Evolutionary conservation across 1,140 invertebrate species (phyloP).

Genomic region (Orius laevigatus): DNA sequence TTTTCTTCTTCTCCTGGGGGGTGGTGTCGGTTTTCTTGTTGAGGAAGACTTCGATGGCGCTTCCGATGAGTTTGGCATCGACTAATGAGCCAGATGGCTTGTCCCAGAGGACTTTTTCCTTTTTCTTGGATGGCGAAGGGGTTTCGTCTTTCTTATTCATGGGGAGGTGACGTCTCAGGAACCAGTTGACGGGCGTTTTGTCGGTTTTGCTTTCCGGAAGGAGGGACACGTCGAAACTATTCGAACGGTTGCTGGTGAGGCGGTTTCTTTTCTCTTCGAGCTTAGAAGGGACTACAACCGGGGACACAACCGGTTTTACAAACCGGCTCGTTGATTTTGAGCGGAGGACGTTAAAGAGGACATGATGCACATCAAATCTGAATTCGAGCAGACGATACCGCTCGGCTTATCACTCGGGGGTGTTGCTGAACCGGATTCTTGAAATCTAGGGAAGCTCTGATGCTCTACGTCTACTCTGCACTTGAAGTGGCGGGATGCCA

Average conservation of each 20-base stretch:
- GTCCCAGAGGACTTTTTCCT: constrained; percentile 47
- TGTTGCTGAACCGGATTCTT: neutral
- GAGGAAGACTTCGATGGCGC: constrained; percentile 64
- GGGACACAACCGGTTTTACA: no score
- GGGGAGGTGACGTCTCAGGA: constrained; percentile 52
- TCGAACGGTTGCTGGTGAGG: constrained; percentile 49
- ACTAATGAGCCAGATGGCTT: constrained; percentile 52
- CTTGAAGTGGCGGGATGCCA: constrained; percentile 10
- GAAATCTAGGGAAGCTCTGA: constrained; percentile 18
- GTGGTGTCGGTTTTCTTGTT: constrained; percentile 24
- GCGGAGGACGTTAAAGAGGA: constrained; percentile 62
- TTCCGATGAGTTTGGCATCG: constrained; percentile 58
- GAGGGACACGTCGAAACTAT: constrained; percentile 64
- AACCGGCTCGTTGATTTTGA: constrained; percentile 35
- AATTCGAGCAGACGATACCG: constrained; percentile 60
- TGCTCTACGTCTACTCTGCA: constrained; percentile 16
- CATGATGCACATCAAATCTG: constrained; percentile 53
- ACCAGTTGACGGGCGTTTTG: constrained; percentile 47
- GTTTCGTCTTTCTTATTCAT: constrained; percentile 28
- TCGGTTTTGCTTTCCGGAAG: constrained; percentile 34
- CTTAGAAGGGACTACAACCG: constrained; percentile 20
- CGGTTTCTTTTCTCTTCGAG: constrained; percentile 33
- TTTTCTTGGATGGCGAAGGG: constrained; percentile 15
- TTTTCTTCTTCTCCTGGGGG: constrained; percentile 9
- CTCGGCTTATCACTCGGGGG: constrained; percentile 2